Conservation (phyloP, 2,797 vertebrate genomes). For the Malurus splendens region DNA sequence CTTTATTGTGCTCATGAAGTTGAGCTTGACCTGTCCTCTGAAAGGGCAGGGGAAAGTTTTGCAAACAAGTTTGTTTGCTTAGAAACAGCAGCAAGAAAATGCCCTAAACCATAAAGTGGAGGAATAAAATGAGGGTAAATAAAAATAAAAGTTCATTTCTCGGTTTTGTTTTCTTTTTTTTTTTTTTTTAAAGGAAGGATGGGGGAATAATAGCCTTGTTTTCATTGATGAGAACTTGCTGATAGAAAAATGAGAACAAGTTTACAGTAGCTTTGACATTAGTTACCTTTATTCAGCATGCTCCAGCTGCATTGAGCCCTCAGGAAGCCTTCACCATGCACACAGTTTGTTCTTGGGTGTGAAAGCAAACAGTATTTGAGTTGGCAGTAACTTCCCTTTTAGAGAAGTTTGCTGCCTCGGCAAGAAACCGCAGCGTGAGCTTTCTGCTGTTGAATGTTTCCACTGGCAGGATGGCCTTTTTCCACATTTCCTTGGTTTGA, state of each 20-base stretch:
- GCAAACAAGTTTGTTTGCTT: not conserved
- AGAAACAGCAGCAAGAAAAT: not conserved
- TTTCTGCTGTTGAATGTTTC: constrained; percentile 80
- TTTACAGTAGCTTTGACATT: constrained; percentile 94
- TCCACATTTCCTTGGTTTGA: constrained; percentile 92
- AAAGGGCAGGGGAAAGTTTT: constrained; percentile 21
- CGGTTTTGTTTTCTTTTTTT: not conserved
- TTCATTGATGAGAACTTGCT: constrained; percentile 82
- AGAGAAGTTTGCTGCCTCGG: constrained; percentile 91
- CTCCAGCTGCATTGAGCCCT: constrained; percentile 93
- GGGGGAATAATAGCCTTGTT: constrained; percentile 68
- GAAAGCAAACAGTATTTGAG: constrained; percentile 89
- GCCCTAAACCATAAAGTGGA: not conserved
- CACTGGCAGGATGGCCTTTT: constrained; percentile 90
- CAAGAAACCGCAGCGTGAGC: constrained; percentile 87
- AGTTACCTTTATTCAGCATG: constrained; percentile 87
- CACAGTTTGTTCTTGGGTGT: constrained; percentile 86
- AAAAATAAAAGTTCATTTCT: not conserved
- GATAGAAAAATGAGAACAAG: constrained; percentile 77
- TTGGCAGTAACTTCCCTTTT: constrained; percentile 88
- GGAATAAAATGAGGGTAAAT: constrained; percentile 14
- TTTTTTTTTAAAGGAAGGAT: not conserved
- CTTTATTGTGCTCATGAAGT: constrained; percentile 1
- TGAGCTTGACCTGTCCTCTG: constrained; percentile 17
- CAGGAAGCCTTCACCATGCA: constrained; percentile 85